phyloP scores from a whole-genome alignment of 2,888 invertebrate genomes.

The Tolmerus cingulatus region DNA sequence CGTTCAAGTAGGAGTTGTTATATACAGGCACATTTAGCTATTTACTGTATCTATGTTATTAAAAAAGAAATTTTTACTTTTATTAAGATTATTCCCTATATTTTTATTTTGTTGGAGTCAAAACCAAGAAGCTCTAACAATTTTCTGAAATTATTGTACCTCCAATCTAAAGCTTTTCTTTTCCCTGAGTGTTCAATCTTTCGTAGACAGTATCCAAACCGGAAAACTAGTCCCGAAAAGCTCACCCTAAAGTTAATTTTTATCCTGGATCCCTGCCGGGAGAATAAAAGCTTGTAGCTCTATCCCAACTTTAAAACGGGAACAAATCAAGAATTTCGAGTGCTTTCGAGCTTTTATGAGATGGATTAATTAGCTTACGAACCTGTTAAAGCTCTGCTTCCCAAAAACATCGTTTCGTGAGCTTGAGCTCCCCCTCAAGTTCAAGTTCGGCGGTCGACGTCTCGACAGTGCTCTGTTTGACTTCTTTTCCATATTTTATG shows the following conservation, averaged over 20 bases:
- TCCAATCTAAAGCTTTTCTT: neutral
- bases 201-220: neutral
- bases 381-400: neutral
- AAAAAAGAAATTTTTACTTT: too few relatives aligned
- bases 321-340: neutral
- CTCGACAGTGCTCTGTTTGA: neutral
- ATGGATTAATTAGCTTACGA: neutral
- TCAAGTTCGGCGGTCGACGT: slow-evolving; percentile 45
- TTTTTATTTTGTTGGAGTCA: too few relatives aligned
- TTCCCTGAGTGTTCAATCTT: neutral
- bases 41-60: too few relatives aligned
- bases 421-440: slow-evolving; percentile 19
- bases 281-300: neutral
- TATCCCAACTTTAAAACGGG: neutral
- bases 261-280: neutral
- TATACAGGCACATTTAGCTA: too few relatives aligned
- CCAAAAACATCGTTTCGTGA: neutral
- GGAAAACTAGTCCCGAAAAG: neutral
- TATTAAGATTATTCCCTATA: too few relatives aligned
- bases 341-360: neutral
- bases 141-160: neutral
- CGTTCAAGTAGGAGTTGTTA: too few relatives aligned
- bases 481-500: slow-evolving; percentile 36
- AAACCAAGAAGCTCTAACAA: too few relatives aligned
- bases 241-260: neutral